These are phyloP conservation scores for Seira musarum DNA, from an alignment of 2,888 invertebrate genomes.

Conservation along the genomic window DNA sequence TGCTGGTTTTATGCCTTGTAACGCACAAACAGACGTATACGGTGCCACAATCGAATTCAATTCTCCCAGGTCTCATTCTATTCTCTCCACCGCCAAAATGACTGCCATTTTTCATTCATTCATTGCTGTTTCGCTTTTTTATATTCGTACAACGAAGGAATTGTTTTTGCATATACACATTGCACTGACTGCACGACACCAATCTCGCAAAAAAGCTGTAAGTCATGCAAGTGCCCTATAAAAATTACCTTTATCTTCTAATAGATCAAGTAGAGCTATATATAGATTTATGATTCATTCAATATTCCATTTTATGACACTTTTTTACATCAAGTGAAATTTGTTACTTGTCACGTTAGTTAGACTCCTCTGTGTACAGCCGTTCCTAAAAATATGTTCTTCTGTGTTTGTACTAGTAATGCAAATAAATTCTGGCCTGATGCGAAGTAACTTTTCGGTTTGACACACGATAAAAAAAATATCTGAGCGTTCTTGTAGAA, in stretches of 20 bases:
- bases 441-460: no score
- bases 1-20: background rate
- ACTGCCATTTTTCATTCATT: slow-evolving; percentile 3
- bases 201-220: background rate
- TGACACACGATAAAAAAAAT: no score
- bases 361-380: background rate
- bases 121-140: background rate
- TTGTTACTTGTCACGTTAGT: slow-evolving; percentile 49
- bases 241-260: background rate
- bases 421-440: no score
- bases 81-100: background rate
- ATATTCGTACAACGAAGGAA: no score
- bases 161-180: no score
- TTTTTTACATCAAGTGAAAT: slow-evolving; percentile 43
- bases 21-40: background rate
- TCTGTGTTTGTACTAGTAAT: no score
- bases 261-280: background rate
- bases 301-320: slow-evolving; percentile 49
- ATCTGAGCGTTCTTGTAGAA: no score
- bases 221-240: slow-evolving; percentile 4
- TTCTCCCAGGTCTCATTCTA: background rate
- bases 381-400: background rate
- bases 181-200: background rate
- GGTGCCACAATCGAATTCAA: slow-evolving; percentile 3
- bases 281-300: slow-evolving; percentile 30